phyloP scores from a whole-genome alignment of 2,888 invertebrate species.

The Danaus chrysippus region DNA sequence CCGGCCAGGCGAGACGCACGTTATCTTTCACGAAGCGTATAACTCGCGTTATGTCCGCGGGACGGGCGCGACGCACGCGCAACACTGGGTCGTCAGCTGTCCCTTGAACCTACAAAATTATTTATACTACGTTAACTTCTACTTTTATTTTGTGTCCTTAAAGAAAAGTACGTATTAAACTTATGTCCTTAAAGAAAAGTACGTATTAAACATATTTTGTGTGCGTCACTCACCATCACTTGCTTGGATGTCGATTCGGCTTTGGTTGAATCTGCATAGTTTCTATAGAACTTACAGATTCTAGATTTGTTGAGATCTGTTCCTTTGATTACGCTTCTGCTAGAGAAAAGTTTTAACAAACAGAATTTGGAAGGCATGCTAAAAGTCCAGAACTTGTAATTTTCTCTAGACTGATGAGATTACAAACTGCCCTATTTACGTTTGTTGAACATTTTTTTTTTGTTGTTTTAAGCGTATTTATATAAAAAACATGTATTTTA shows the following conservation, averaged over 20 bases:
- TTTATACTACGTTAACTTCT: no score
- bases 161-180: not conserved
- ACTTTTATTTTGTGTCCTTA: no score
- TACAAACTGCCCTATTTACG: slow-evolving; percentile 24
- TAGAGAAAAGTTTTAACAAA: slow-evolving; percentile 42
- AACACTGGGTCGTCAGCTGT: slow-evolving; percentile 52
- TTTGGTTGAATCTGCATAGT: slow-evolving; percentile 49
- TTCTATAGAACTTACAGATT: slow-evolving; percentile 30
- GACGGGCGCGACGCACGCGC: slow-evolving; percentile 62
- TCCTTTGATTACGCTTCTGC: slow-evolving; percentile 21
- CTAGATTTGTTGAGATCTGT: slow-evolving; percentile 14
- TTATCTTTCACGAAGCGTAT: slow-evolving; percentile 62
- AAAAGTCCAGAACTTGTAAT: slow-evolving; percentile 13
- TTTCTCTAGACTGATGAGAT: not conserved
- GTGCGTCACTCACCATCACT: slow-evolving; percentile 41
- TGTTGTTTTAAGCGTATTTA: slow-evolving; percentile 36
- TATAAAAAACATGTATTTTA: slow-evolving; percentile 33
- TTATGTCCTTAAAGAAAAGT: not conserved
- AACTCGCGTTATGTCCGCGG: slow-evolving; percentile 60
- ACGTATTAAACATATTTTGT: not conserved
- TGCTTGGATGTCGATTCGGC: slow-evolving; percentile 47
- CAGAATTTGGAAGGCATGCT: slow-evolving; percentile 46
- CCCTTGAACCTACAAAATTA: slow-evolving; percentile 46
- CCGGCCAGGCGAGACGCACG: slow-evolving; percentile 54
- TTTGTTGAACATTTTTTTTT: slow-evolving; percentile 46